Evolutionary conservation across 2,888 invertebrate genomes (phyloP).

Genomic region (Carabus problematicus): DNA sequence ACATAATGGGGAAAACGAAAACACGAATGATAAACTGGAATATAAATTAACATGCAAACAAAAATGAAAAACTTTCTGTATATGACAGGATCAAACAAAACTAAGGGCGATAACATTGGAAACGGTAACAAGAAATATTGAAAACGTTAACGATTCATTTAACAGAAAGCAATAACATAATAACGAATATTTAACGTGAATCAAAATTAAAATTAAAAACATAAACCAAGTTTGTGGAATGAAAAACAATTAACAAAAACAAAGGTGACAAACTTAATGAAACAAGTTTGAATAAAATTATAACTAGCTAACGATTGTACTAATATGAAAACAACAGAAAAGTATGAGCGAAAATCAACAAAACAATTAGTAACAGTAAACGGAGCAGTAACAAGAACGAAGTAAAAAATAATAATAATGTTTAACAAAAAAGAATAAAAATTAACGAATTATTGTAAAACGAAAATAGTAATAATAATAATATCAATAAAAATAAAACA

Average conservation of each 20-base stretch:
- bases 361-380: neutral
- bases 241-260: neutral
- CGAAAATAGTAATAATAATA: neutral
- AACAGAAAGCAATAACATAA: no score
- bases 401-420: neutral
- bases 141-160: no score
- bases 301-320: constrained; percentile 6
- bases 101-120: no score
- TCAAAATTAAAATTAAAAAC: neutral
- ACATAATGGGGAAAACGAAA: no score
- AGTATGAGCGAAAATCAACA: constrained; percentile 8
- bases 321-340: neutral
- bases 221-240: constrained; percentile 4
- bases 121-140: no score
- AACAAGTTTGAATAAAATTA: constrained; percentile 5
- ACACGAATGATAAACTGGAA: no score
- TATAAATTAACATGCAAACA: no score
- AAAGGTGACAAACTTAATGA: constrained; percentile 6
- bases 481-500: neutral
- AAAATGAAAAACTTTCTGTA: no score
- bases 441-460: neutral
- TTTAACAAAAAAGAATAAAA: neutral
- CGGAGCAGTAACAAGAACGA: neutral
- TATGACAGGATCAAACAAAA: no score
- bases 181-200: no score